phyloP scores from a whole-genome alignment of 2,113 vertebrate species.

The Rhea pennata region DNA sequence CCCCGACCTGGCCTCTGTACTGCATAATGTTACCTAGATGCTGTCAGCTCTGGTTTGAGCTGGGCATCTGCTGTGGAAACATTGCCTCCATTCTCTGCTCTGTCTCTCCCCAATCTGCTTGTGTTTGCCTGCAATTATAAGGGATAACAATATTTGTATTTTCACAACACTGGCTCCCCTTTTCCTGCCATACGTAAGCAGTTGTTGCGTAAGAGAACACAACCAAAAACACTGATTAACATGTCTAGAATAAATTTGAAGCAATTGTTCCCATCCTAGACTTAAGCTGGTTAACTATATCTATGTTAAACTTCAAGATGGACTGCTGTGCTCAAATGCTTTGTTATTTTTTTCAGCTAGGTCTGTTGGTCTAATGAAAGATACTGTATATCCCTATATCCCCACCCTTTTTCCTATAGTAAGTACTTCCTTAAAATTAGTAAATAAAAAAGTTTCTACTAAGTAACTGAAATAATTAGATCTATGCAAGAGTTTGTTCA shows the following conservation, averaged over 20 bases:
- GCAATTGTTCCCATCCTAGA: background rate
- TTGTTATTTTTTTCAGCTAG: background rate
- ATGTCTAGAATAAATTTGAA: background rate
- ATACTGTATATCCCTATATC: background rate
- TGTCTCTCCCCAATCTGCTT: background rate
- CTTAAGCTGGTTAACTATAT: background rate
- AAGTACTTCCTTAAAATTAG: background rate
- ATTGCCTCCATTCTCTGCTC: background rate
- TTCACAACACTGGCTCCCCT: background rate
- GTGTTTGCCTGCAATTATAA: background rate
- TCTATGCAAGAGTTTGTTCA: background rate
- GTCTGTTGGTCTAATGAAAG: background rate
- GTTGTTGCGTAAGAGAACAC: background rate
- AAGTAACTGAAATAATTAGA: background rate
- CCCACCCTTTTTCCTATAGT: background rate
- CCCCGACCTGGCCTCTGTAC: background rate
- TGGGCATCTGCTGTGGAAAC: background rate
- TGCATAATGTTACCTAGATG: fast-evolving
- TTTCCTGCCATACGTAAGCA: background rate
- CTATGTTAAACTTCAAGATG: background rate
- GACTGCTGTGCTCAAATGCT: background rate
- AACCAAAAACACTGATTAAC: background rate
- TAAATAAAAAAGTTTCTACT: background rate
- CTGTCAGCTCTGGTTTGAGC: background rate
- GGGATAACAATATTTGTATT: background rate